Evolutionary conservation across 1,140 invertebrate genomes (phyloP).

Genomic region (Camponotus pennsylvanicus): DNA sequence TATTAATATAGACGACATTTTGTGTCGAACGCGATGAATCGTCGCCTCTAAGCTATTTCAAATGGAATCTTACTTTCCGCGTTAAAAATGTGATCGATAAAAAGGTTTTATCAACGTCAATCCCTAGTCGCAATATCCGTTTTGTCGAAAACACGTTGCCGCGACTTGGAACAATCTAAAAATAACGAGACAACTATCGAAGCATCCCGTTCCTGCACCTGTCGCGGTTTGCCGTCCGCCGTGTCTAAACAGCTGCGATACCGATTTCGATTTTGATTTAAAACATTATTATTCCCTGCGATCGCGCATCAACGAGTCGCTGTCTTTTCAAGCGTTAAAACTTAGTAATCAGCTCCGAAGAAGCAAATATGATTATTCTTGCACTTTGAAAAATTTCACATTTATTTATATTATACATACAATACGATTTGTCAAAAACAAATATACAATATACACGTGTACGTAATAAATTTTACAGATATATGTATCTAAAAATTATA

Average conservation of each 20-base stretch:
- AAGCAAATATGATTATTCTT: no score
- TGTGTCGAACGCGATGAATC: neutral
- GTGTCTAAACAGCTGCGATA: constrained; percentile 81
- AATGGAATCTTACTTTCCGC: neutral
- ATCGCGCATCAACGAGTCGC: constrained; percentile 82
- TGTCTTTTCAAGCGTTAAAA: constrained; percentile 84
- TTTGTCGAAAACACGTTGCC: neutral
- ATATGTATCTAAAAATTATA: no score
- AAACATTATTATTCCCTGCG: constrained; percentile 77
- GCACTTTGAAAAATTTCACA: no score
- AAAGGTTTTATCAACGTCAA: neutral
- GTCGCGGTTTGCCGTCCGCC: constrained; percentile 51
- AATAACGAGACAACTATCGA: constrained; percentile 81
- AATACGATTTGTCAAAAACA: no score
- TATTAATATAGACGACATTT: neutral
- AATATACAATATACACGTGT: no score
- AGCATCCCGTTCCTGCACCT: constrained; percentile 83
- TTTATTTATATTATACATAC: no score
- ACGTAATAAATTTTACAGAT: no score
- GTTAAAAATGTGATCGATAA: neutral
- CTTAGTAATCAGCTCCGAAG: constrained; percentile 80
- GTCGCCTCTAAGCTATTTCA: neutral
- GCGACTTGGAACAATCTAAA: constrained; percentile 74
- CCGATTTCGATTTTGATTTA: constrained; percentile 80
- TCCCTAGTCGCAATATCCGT: neutral